phyloP scores from a whole-genome alignment of 1,140 invertebrate genomes.

The Arctopsyche grandis region DNA sequence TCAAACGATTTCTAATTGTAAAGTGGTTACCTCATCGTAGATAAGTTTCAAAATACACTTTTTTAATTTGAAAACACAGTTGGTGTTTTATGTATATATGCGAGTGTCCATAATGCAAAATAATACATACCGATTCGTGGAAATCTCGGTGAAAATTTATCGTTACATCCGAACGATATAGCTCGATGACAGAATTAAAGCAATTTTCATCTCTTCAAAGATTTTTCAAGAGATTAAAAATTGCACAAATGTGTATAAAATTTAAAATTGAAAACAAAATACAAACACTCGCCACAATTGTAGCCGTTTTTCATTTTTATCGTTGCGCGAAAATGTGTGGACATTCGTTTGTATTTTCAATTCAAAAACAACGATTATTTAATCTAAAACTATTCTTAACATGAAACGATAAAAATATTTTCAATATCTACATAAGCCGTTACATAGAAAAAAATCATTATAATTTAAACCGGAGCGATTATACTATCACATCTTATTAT shows the following conservation, averaged over 20 bases:
- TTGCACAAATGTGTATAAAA: neutral
- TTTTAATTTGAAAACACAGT: too few species aligned
- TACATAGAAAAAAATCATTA: too few species aligned
- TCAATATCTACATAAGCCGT: too few species aligned
- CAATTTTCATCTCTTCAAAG: constrained; percentile 1
- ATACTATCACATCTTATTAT: too few species aligned
- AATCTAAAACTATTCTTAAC: too few species aligned
- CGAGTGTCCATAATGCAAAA: too few species aligned
- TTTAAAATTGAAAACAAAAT: neutral
- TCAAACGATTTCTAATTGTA: constrained; percentile 25
- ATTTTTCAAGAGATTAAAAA: too few species aligned
- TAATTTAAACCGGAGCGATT: too few species aligned
- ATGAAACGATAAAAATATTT: too few species aligned
- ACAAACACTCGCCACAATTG: neutral
- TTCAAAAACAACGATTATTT: too few species aligned
- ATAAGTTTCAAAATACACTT: neutral
- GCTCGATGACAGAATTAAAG: constrained; percentile 6
- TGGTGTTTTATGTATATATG: too few species aligned
- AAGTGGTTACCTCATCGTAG: constrained; percentile 18
- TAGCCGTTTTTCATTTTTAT: constrained; percentile 21
- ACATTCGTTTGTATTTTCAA: neutral
- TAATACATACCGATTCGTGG: neutral
- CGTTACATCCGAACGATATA: neutral
- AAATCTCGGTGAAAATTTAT: constrained; percentile 11
- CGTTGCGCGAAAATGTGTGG: neutral